These are phyloP conservation scores for Aproaerema taeniolella DNA, from an alignment of 2,888 invertebrate genomes.

Conservation along the genomic window DNA sequence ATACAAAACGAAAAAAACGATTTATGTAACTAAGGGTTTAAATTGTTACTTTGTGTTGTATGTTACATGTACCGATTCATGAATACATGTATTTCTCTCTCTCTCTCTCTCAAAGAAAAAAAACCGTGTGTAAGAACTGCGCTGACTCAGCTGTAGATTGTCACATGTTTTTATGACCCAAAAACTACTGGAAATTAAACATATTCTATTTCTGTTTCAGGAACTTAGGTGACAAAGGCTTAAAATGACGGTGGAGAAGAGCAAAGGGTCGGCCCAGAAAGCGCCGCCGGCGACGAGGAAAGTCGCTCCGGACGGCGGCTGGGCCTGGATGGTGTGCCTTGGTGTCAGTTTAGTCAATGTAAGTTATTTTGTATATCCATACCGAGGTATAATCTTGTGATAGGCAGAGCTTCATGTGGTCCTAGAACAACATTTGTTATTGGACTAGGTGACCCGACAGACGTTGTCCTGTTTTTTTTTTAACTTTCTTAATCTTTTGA, in stretches of 20 bases:
- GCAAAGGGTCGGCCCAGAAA: conserved; percentile 53
- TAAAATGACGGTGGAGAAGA: conserved; percentile 71
- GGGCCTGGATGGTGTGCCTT: conserved; percentile 92
- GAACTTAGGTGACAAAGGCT: conserved; percentile 65
- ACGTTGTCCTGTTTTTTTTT: too few relatives aligned
- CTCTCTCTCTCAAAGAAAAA: not conserved
- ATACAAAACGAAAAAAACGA: too few relatives aligned
- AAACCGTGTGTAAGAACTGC: not conserved
- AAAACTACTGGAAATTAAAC: not conserved
- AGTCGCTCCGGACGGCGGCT: conserved; percentile 91
- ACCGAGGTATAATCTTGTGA: too few relatives aligned
- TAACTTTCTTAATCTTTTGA: too few relatives aligned
- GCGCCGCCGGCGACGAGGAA: conserved; percentile 73
- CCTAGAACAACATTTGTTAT: too few relatives aligned
- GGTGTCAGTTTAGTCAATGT: conserved; percentile 91
- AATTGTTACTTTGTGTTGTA: not conserved
- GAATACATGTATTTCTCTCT: not conserved
- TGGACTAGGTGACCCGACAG: too few relatives aligned
- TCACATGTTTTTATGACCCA: not conserved
- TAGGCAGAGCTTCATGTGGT: too few relatives aligned
- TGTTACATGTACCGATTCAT: not conserved
- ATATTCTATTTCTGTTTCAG: conserved; percentile 34
- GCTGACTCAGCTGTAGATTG: not conserved
- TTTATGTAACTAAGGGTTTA: too few relatives aligned
- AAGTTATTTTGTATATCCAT: conserved; percentile 54